Base-by-base conservation (phyloP, 2,888 invertebrate species). In the Scaptodrosophila latifasciaeformis region DNA sequence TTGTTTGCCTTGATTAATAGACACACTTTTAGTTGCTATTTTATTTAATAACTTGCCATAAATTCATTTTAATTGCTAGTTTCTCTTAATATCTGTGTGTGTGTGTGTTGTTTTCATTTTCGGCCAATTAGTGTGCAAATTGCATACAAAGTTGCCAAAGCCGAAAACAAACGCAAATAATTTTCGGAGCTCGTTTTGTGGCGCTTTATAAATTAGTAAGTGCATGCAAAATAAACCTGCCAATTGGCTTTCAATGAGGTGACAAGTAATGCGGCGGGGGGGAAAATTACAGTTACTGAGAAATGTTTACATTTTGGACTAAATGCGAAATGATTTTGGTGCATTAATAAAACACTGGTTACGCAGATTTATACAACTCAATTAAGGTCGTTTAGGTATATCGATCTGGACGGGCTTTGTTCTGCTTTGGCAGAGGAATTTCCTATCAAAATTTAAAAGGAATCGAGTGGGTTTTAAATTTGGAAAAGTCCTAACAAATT, bases 81-180 rank as follows among this genome's bases (percentile, higher is more conserved):
- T 66, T 13, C 24, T 24, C 7, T 3, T 3, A 24, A 7, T 24
- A 7, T 24, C 4, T 24, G 24, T 24, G 9, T 45, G n/a, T n/a
- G n/a, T n/a, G n/a, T n/a, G n/a, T n/a, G n/a, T n/a, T n/a, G n/a
- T n/a, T n/a, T n/a, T n/a, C n/a, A n/a, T n/a, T 45, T 31, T 78
- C 70, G 58, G 62, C 72, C 72, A 79, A 75, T 75, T 76, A 75
- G 72, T 61, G 40, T 42, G 51, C 51, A 56, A 71, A 75, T 62
- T 64, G 52, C 64, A 66, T 40, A 53, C 54, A 47, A 34, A 46
- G 39, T 43, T 54, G 56, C 51, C 50, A 46, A 59, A 58, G 53
- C 17, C 18, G 29, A 24, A 52, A 37, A 48, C 30, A 44, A 42
- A 42, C 46, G 54, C 15, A 34, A 24, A 43, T 42, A 44, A 39